Percentiles rank a stretch among this genome's conserved stretches.
Conservation (phyloP, 2,797 vertebrate genomes). For the Clarias fuscus region DNA sequence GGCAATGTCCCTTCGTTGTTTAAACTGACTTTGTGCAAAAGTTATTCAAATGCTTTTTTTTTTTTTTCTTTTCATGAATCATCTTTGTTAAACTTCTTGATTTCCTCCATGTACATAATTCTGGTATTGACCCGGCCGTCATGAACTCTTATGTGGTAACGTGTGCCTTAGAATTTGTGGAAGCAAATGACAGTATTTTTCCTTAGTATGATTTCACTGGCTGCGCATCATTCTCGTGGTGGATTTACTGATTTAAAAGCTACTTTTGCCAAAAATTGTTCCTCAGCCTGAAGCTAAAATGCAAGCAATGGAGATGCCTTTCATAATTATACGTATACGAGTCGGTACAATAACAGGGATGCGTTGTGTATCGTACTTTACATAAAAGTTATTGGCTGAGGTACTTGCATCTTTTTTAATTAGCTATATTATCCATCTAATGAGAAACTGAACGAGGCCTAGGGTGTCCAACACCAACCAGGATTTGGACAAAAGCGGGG, state of each 20-base stretch:
- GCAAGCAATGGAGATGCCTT: background rate
- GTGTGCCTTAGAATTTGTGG: background rate
- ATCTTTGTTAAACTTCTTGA: background rate
- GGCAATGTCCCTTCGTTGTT: background rate
- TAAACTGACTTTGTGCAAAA: slow-evolving; percentile 15
- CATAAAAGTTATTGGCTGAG: background rate
- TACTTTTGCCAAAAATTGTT: background rate
- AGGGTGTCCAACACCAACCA: background rate
- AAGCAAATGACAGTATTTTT: slow-evolving; percentile 26
- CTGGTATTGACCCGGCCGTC: background rate
- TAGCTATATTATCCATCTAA: background rate
- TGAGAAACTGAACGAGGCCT: background rate
- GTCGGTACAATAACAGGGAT: background rate
- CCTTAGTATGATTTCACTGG: background rate
- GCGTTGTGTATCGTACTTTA: background rate
- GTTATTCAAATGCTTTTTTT: background rate
- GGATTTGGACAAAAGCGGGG: background rate
- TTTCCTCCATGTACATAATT: background rate
- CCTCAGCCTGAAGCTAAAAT: background rate
- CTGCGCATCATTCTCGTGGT: background rate
- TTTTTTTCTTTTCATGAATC: background rate
- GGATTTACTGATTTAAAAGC: background rate
- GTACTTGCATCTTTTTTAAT: background rate
- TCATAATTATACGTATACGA: background rate
- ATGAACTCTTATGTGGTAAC: background rate